Conservation (phyloP, 1,140 invertebrate genomes). For the Drosophila nasuta region DNA sequence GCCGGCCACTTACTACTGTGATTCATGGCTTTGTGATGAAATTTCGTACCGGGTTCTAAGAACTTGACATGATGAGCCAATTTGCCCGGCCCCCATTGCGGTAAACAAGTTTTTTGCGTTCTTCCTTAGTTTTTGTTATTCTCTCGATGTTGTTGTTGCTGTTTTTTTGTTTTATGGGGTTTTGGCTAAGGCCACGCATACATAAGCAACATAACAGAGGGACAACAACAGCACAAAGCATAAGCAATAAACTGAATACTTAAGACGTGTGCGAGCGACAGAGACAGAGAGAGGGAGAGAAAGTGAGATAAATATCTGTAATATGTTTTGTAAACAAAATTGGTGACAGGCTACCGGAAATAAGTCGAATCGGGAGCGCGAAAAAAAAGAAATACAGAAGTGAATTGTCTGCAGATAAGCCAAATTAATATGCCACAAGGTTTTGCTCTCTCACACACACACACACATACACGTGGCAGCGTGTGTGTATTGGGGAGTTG, state of each 20-base stretch:
- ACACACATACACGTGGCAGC: background rate
- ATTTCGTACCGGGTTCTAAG: slow-evolving; percentile 58
- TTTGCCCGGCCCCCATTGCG: slow-evolving; percentile 52
- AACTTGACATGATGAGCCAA: slow-evolving; percentile 65
- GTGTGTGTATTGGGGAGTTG: slow-evolving; percentile 1
- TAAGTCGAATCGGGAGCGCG: slow-evolving; percentile 31
- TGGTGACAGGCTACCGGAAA: slow-evolving; percentile 58
- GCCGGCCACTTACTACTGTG: slow-evolving; percentile 30
- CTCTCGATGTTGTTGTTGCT: background rate
- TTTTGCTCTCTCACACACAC: background rate
- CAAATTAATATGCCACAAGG: slow-evolving; percentile 14
- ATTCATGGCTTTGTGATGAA: slow-evolving; percentile 70
- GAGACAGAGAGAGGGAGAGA: slow-evolving; percentile 4
- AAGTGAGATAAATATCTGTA: slow-evolving; percentile 43
- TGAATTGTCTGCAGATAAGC: slow-evolving; percentile 47
- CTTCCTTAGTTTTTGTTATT: slow-evolving; percentile 10
- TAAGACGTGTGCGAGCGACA: background rate
- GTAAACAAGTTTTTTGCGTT: slow-evolving; percentile 69
- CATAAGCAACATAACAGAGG: slow-evolving; percentile 39
- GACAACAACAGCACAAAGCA: slow-evolving; percentile 5
- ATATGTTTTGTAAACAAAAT: slow-evolving; percentile 46
- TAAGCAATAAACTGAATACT: slow-evolving; percentile 1
- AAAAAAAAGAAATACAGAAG: slow-evolving; percentile 13
- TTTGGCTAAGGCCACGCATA: slow-evolving; percentile 40
- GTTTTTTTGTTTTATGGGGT: slow-evolving; percentile 2